Evolutionary conservation across 2,113 vertebrate genomes (phyloP).

Genomic region (Danio rerio): DNA sequence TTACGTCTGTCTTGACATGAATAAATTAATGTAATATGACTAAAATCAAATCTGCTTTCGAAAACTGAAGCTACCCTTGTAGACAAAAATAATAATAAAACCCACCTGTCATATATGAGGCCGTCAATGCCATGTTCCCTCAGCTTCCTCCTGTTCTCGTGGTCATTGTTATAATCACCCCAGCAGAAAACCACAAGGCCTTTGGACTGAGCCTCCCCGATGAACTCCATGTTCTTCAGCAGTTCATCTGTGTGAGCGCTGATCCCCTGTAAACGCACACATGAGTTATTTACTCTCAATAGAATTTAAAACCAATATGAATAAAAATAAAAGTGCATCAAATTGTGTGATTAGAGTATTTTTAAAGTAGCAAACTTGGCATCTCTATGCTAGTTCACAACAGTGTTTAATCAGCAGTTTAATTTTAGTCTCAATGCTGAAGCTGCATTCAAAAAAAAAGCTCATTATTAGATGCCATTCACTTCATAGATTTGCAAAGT

Average conservation of each 20-base stretch:
- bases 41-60: no score
- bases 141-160: conserved; percentile 86
- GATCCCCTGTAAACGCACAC: conserved; percentile 81
- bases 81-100: not conserved
- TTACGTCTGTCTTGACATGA: no score
- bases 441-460: no score
- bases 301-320: no score
- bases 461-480: not conserved
- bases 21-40: no score
- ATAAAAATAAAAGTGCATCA: no score
- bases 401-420: no score
- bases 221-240: conserved; percentile 81
- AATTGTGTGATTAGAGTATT: no score
- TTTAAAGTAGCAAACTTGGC: no score
- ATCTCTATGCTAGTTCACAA: no score
- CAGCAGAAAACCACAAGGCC: conserved; percentile 95
- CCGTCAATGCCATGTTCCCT: conserved; percentile 90
- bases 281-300: not conserved
- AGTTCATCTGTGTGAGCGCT: conserved; percentile 93
- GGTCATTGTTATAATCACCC: conserved; percentile 95
- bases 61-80: no score
- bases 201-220: conserved; percentile 87
- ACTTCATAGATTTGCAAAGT: not conserved
- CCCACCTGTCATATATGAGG: conserved; percentile 94
- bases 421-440: no score